phyloP scores from a whole-genome alignment of 2,113 vertebrate species.

The Microcebus jonahi region DNA sequence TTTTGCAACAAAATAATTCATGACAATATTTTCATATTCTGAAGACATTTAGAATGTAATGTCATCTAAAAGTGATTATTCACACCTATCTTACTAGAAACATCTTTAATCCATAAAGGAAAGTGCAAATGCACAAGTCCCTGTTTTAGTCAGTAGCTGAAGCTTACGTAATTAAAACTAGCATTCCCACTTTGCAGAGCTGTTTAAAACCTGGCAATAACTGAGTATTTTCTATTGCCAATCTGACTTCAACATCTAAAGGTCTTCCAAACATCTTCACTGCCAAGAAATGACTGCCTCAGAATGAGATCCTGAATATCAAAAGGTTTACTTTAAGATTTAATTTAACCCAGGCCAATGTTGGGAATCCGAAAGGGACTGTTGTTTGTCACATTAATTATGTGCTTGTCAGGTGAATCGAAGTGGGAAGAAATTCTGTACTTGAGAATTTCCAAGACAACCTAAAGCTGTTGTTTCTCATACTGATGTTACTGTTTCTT shows the following conservation, averaged over 20 bases:
- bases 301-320: slow-evolving; percentile 58
- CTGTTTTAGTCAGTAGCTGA: not conserved
- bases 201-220: slow-evolving; percentile 54
- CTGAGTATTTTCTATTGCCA: slow-evolving; percentile 55
- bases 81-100: not conserved
- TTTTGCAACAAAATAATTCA: slow-evolving; percentile 1
- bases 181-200: slow-evolving; percentile 16
- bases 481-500: slow-evolving; percentile 28
- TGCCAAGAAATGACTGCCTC: slow-evolving; percentile 62
- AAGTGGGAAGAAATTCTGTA: slow-evolving; percentile 51
- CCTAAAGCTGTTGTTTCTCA: slow-evolving; percentile 20
- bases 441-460: slow-evolving; percentile 61
- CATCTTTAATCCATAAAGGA: not conserved
- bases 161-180: slow-evolving; percentile 3
- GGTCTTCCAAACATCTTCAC: slow-evolving; percentile 66
- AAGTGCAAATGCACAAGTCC: not conserved
- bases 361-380: not conserved
- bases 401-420: slow-evolving; percentile 13
- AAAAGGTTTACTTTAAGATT: slow-evolving; percentile 52
- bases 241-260: slow-evolving; percentile 72
- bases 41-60: not conserved
- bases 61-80: not conserved
- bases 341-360: slow-evolving; percentile 15
- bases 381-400: slow-evolving; percentile 60
- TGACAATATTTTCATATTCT: not conserved